Evolutionary conservation across 92 coral and sea anemone genomes (phyloP).

Genomic region (Palythoa grandiflora): DNA sequence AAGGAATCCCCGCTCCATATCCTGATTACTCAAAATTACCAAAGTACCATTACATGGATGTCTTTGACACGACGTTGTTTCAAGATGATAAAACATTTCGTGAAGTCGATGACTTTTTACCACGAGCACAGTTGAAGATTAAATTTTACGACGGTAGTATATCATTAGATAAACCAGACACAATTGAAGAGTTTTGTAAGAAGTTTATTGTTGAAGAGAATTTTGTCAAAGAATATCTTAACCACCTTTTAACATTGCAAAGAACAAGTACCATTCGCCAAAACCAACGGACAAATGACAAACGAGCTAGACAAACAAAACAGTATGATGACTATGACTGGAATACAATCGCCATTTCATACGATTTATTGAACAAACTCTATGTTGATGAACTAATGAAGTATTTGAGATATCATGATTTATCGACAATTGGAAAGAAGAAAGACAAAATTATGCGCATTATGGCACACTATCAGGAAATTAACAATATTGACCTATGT

Average conservation of each 20-base stretch:
- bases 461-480: slow-evolving; percentile 16
- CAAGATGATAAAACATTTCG: not conserved
- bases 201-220: slow-evolving; percentile 62
- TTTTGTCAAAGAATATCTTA: slow-evolving; percentile 35
- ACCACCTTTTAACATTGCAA: slow-evolving; percentile 64
- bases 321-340: not conserved
- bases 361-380: not conserved
- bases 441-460: slow-evolving; percentile 11
- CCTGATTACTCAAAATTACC: slow-evolving; percentile 66
- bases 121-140: slow-evolving; percentile 52
- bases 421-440: slow-evolving; percentile 53
- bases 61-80: slow-evolving; percentile 42
- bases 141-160: not conserved
- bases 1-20: slow-evolving; percentile 66
- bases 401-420: slow-evolving; percentile 58
- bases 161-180: slow-evolving; percentile 48
- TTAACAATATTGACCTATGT: slow-evolving; percentile 13
- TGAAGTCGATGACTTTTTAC: slow-evolving; percentile 53
- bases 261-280: slow-evolving; percentile 50
- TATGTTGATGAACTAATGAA: slow-evolving; percentile 1
- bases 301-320: not conserved
- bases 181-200: slow-evolving; percentile 52
- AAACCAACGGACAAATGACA: not conserved
- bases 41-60: slow-evolving; percentile 60
- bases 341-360: not conserved